phyloP scores from a whole-genome alignment of 2,888 invertebrate species.

The Maniola hyperantus region DNA sequence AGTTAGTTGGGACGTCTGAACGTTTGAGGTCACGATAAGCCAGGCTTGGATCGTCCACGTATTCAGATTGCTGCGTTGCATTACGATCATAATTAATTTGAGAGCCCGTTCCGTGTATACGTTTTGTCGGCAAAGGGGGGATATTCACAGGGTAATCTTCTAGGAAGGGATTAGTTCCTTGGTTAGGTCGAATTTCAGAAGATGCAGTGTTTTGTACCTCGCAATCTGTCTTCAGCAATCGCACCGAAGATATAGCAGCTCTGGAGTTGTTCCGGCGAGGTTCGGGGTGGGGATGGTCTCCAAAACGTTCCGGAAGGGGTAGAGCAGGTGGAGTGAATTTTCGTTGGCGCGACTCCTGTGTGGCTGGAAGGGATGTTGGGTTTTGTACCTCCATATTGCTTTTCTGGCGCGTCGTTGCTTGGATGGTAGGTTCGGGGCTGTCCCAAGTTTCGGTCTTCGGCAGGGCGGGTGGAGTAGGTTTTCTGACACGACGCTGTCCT shows the following conservation, averaged over 20 bases:
- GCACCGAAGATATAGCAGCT: neutral
- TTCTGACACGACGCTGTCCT: neutral
- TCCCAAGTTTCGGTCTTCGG: neutral
- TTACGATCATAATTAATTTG: neutral
- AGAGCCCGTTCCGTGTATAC: neutral
- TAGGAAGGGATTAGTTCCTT: slow-evolving; percentile 5
- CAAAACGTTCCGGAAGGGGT: neutral
- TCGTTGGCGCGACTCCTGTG: neutral
- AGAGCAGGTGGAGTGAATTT: neutral
- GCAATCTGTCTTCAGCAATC: neutral
- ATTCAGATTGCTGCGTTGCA: neutral
- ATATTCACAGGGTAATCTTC: neutral
- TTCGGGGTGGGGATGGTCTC: neutral
- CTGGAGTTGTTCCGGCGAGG: too few relatives aligned
- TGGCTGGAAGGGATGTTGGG: slow-evolving; percentile 5
- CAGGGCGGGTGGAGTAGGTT: neutral
- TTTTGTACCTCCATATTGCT: neutral
- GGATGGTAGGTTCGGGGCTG: neutral
- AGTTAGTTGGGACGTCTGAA: neutral
- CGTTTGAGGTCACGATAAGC: neutral
- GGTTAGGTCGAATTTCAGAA: neutral
- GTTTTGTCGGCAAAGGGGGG: neutral
- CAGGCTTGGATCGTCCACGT: neutral
- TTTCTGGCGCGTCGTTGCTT: neutral
- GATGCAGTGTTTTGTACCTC: neutral